Evolutionary conservation across 2,888 invertebrate species (phyloP), one percentile per base, ranked within the genome.

Genomic region (Aphrophora alni): DNA sequence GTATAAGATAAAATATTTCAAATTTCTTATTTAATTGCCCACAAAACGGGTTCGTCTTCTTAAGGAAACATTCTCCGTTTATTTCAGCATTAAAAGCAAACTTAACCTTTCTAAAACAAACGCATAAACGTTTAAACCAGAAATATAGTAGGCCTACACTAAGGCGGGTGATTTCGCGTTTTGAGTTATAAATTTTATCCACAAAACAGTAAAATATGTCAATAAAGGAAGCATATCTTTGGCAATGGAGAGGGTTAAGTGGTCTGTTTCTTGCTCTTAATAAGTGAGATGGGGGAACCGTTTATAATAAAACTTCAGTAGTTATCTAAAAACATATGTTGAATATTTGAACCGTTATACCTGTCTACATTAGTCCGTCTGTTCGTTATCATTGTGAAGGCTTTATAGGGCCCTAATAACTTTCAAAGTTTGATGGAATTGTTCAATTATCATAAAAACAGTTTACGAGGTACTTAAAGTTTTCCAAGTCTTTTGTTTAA

Each of bases 401-500:
- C 75, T 75, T 75, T 75, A 75, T 75, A 27, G 28, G 59, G 12
- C 51, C 75, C 80, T 80, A 80, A 80, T 80, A 80, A 80, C 80
- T 80, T 59, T 70, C 80, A 75, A 80, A 80, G 75, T 80, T 80
- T 80, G 80, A 80, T 75, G 80, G 75, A 75, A 75, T 80, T 80
- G 80, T 80, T 80, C 80, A 80, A 80, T 80, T 80, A 80, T 51
- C 80, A 80, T 80, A 80, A 80, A 59, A 80, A 75, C 51, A 75
- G 80, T 75, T 80, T 80, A 80, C 75, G 80, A 80, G 38, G 80
- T 75, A 75, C 75, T 80, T 80, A 80, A 80, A 75, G 80, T 80
- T 80, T 75, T 80, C 80, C 75, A 75, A 75, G 80, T 80, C 80
- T 75, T 80, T 80, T 80, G 80, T 80, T 80, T 80, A 80, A 80